phyloP scores from a whole-genome alignment of 2,797 vertebrate genomes.

The Hippocampus kuda region DNA sequence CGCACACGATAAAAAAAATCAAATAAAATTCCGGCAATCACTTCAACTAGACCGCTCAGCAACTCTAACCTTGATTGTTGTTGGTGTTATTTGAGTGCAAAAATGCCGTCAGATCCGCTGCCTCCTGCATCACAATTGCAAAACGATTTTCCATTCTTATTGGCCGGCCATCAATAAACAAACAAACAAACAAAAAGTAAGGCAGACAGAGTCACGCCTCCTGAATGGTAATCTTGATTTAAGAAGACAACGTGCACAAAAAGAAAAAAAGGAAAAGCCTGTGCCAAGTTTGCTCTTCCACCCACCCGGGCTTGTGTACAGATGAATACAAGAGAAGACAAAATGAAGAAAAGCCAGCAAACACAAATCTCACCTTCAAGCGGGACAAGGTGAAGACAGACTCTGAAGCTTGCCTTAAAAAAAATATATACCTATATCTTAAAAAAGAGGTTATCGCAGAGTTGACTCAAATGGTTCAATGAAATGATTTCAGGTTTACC shows the following conservation, averaged over 20 bases:
- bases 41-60: not conserved
- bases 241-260: not conserved
- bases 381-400: not conserved
- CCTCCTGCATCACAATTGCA: not conserved
- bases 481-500: slow-evolving; percentile 1
- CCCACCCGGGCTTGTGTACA: not conserved
- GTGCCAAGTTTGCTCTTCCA: not conserved
- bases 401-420: not conserved
- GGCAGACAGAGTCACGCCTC: not conserved
- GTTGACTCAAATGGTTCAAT: not conserved
- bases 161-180: not conserved
- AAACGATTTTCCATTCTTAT: not conserved
- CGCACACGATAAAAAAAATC: too few relatives aligned
- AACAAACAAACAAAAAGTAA: not conserved
- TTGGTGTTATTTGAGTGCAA: not conserved
- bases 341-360: not conserved
- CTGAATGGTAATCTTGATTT: not conserved
- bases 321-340: slow-evolving; percentile 1
- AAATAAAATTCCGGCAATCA: too few relatives aligned
- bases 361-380: not conserved
- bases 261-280: not conserved
- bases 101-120: not conserved
- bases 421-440: too few relatives aligned
- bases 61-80: not conserved
- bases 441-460: not conserved